Conservation (phyloP, 1,140 invertebrate species). For the Diuraphis noxia region DNA sequence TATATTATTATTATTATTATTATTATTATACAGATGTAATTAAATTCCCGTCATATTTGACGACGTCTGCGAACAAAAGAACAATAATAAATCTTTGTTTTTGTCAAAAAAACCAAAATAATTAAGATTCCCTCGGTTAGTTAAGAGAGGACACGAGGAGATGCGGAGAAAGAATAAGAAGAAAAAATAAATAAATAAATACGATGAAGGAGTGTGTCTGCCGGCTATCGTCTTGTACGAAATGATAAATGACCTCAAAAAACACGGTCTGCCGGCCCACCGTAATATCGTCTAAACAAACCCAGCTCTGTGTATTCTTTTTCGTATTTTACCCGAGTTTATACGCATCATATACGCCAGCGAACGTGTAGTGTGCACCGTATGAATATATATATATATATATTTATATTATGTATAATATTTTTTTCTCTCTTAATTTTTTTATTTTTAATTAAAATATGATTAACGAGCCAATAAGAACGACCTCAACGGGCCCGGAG, state of each 20-base stretch:
- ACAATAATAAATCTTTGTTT: conserved; percentile 54
- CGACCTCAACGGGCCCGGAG: conserved; percentile 19
- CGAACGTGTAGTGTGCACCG: neutral
- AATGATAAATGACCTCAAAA: conserved; percentile 51
- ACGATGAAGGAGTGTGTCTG: conserved; percentile 50
- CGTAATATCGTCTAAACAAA: conserved; percentile 46
- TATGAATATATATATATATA: neutral
- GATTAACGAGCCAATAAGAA: conserved; percentile 47
- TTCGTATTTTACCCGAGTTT: conserved; percentile 51
- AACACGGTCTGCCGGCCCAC: conserved; percentile 16
- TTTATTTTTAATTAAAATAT: conserved; percentile 53
- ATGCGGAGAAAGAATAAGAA: neutral
- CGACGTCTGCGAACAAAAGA: conserved; percentile 43
- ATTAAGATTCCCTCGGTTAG: conserved; percentile 40
- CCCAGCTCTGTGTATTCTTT: conserved; percentile 33
- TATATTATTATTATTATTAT: conserved; percentile 12
- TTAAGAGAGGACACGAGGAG: neutral
- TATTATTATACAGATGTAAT: conserved; percentile 37
- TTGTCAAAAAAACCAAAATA: conserved; percentile 53
- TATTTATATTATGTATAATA: neutral
- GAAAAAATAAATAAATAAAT: conserved; percentile 24
- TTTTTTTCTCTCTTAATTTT: conserved; percentile 21
- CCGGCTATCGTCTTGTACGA: conserved; percentile 49
- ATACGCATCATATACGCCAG: conserved; percentile 36
- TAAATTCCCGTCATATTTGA: conserved; percentile 48